Evolutionary conservation across 2,888 invertebrate species (phyloP), one percentile per base, ranked within the genome.

Genomic region (Cotesia congregata): DNA sequence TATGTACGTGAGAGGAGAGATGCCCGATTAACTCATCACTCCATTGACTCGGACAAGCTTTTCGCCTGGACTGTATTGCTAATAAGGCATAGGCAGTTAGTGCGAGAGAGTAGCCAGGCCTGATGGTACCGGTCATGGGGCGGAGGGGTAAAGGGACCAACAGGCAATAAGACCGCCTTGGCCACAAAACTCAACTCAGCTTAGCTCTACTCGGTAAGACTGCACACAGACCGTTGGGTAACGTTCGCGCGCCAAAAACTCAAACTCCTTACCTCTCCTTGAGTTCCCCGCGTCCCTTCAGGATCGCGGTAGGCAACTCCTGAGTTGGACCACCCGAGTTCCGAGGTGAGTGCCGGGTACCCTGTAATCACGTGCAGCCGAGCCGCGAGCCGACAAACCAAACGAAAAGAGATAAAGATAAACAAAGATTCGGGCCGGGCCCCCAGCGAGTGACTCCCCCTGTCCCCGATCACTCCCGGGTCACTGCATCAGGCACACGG

Each of bases 361-460:
- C 88, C 89, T 89, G 88, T 89, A 89, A 89, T 89, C 89, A 88
- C 86, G 87, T 86, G 77, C 74, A 85, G 88, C 87, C 86, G 85
- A 86, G 88, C 88, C 89, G 88, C 88, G 86, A 88, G 88, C 88
- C 88, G 89, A 88, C 88, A 89, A 89, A 89, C 88, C 87, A 87
- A 89, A 88, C 87, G 86, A 88, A 88, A 88, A 87, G 87, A 88
- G 88, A 88, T 89, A 89, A 88, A 89, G 88, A 89, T 89, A 89
- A 89, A 89, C 89, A 89, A 88, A 88, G 87, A 88, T 88, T 88
- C 86, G 78, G 77, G 12, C 30, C 65, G 12, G 38, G 65, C 30
- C 65, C 38, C 30, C 65, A 65, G 12, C 38, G 9, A 65, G 50
- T 50, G 12, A 50, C 50, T 50, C 12, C 50, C 50, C 50, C 50